Percentiles rank a stretch among this genome's conserved stretches.
Conservation (phyloP, 2,888 invertebrate genomes). For the Drosophila neonasuta region DNA sequence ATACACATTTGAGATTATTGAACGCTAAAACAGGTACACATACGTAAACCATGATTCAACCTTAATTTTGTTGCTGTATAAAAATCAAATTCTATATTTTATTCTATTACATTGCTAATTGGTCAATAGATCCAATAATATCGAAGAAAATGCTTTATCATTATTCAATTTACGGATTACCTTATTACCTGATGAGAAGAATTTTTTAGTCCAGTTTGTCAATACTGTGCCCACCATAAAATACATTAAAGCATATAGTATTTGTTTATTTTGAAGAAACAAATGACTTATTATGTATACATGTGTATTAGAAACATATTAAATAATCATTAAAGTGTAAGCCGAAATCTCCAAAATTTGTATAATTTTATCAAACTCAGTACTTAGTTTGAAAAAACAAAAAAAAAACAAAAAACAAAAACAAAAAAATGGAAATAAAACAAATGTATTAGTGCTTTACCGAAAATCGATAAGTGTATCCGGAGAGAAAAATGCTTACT, state of each 20-base stretch:
- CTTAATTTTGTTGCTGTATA: constrained; percentile 43
- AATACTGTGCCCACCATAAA: constrained; percentile 52
- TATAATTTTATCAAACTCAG: constrained; percentile 9
- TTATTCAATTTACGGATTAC: constrained; percentile 7
- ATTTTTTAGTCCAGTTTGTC: constrained; percentile 39
- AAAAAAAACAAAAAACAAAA: neutral
- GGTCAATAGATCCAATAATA: neutral
- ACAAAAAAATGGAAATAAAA: neutral
- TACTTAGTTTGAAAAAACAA: constrained; percentile 29
- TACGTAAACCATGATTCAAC: constrained; percentile 16
- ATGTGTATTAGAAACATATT: constrained; percentile 37
- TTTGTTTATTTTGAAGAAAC: constrained; percentile 36
- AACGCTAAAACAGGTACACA: constrained; percentile 36
- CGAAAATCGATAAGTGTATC: constrained; percentile 19
- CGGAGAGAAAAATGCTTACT: constrained; percentile 32
- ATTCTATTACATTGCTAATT: neutral
- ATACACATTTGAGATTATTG: constrained; percentile 22
- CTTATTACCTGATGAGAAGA: constrained; percentile 39
- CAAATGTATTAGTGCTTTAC: constrained; percentile 10
- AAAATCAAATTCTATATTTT: constrained; percentile 17
- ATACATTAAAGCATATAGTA: constrained; percentile 31
- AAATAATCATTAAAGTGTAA: constrained; percentile 17
- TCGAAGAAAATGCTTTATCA: neutral
- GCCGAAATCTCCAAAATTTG: constrained; percentile 9
- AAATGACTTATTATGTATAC: constrained; percentile 23